Evolutionary conservation across 1,140 invertebrate genomes (phyloP), one percentile per base, ranked within the genome.

Genomic region (Amphibalanus amphitrite): DNA sequence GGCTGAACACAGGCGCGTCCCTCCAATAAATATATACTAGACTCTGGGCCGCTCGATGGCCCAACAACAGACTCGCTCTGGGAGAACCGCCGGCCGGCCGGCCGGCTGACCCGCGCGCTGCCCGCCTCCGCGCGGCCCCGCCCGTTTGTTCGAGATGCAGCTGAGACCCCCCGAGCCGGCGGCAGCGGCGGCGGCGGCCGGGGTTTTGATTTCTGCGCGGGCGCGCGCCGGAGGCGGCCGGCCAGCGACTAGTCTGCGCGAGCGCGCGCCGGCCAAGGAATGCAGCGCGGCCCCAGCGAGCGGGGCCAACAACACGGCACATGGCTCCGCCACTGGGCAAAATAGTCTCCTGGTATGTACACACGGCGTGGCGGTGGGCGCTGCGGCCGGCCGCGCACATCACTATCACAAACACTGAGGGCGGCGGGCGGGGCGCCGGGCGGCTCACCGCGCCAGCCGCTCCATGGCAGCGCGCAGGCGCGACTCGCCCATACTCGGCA

Each of bases 401-500:
- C 47, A 23, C 47, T 59, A 59, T 59, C 47, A 59, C 47, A 59
- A 59, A 23, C 47, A 59, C 47, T 59, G 47, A 20, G 6, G 10
- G 47, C 47, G 6, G 47, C 1, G 69, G 38, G 17, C 38, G 6
- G 17, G 38, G 6, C 38, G 6, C 38, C 6, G 6, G 17, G 25
- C 69, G 69, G 38, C 72, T 74, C 73, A 74, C 73, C 73, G 71
- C 64, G 70, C 71, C 67, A 74, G 68, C 29, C 73, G 72, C n/a
- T 72, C 71, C 65, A 73, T 72, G 67, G 73, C 73, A 33, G 69
- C 70, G 71, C 70, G 70, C 29, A 74, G 69, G 29, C 70, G 69
- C 30, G 70, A 65, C 68, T 74, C 73, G 4, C 72, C 72, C 71
- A 74, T 72, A 29, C 72, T 74, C 25, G 73, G 73, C 40, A 72